Evolutionary conservation across 2,113 vertebrate genomes (phyloP).

Genomic region (Gopherus evgoodei): DNA sequence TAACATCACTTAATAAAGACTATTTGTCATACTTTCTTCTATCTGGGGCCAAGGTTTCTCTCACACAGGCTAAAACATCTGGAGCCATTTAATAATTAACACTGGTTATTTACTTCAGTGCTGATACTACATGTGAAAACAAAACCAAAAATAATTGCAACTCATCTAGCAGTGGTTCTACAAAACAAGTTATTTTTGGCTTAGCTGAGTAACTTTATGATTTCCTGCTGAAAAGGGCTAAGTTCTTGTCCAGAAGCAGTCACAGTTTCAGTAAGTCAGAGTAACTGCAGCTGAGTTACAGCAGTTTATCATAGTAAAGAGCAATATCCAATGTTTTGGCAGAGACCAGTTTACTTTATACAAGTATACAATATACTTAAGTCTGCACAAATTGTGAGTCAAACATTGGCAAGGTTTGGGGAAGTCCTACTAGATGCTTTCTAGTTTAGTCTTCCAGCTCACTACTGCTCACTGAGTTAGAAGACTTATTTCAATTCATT

Average conservation of each 20-base stretch:
- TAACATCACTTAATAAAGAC: not conserved
- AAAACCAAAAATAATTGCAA: not conserved
- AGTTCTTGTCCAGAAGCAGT: not conserved
- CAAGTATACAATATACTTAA: not conserved
- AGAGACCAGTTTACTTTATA: not conserved
- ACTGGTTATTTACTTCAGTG: not conserved
- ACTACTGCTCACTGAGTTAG: not conserved
- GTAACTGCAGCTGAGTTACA: not conserved
- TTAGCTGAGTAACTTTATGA: not conserved
- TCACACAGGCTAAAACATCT: not conserved
- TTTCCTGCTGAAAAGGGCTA: constrained; percentile 53
- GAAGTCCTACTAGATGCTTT: not conserved
- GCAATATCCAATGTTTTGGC: not conserved
- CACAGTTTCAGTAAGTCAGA: not conserved
- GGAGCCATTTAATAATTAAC: constrained; percentile 7
- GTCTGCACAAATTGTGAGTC: not conserved
- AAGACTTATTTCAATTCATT: not conserved
- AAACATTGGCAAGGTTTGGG: not conserved
- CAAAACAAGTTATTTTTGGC: constrained; percentile 25
- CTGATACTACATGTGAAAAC: not conserved
- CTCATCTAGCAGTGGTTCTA: not conserved
- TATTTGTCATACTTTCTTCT: not conserved
- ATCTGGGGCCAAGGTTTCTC: not conserved
- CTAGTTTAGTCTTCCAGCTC: not conserved
- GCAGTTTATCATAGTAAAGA: not conserved